phyloP scores from a whole-genome alignment of 1,140 invertebrate species.

The Cotesia typhae region DNA sequence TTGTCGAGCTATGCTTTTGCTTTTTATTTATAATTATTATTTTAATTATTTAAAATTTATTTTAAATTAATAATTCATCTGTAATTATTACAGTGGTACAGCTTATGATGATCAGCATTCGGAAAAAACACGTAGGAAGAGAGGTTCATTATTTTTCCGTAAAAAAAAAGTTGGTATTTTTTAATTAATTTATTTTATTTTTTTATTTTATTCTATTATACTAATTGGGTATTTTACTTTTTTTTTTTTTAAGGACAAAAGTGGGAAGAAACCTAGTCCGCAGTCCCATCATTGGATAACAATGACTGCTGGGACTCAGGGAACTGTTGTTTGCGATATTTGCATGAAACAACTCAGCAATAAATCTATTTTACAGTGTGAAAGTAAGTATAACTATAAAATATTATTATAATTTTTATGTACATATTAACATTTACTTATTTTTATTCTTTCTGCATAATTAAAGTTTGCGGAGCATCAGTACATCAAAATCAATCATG shows the following conservation, averaged over 20 bases:
- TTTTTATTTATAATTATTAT: background rate
- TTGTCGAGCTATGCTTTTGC: background rate
- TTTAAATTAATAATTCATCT: background rate
- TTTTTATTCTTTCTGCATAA: background rate
- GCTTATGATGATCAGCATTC: conserved; percentile 79
- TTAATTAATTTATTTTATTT: conserved; percentile 25
- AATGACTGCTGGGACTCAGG: conserved; percentile 64
- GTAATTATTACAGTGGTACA: conserved; percentile 50
- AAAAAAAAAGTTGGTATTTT: conserved; percentile 78
- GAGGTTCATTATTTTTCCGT: conserved; percentile 88
- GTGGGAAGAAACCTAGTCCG: conserved; percentile 58
- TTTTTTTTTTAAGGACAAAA: conserved; percentile 55
- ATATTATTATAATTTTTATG: too few species aligned
- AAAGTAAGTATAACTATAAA: conserved; percentile 67
- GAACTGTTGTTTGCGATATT: conserved; percentile 74
- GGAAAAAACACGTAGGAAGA: conserved; percentile 81
- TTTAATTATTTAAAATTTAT: background rate
- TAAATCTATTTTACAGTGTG: conserved; percentile 77
- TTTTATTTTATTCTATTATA: conserved; percentile 9
- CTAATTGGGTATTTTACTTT: conserved; percentile 18
- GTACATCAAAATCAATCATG: conserved; percentile 84
- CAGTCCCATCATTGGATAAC: conserved; percentile 79
- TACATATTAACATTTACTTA: conserved; percentile 29
- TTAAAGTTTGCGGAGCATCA: conserved; percentile 81
- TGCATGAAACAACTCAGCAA: conserved; percentile 83